Conservation (phyloP, 2,888 invertebrate species). For the Brachynemurus nebulosus region DNA sequence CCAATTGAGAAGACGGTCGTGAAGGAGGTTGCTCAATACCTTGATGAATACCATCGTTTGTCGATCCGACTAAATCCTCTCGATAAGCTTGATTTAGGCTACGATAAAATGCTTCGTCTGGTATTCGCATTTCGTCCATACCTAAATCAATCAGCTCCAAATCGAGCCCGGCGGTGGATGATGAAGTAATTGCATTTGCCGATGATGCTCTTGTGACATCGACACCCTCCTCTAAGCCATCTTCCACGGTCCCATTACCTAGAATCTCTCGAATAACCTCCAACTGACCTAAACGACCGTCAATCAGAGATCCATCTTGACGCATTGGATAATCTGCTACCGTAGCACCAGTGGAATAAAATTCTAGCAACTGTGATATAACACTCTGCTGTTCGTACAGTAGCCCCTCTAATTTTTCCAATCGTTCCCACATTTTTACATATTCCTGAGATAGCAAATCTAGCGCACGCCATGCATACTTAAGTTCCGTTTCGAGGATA, state of each 20-base stretch:
- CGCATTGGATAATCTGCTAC: conserved; percentile 22
- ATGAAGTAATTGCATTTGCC: conserved; percentile 24
- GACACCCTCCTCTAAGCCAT: conserved; percentile 51
- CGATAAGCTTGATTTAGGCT: conserved; percentile 79
- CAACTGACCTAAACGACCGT: conserved; percentile 31
- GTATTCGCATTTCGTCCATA: conserved; percentile 40
- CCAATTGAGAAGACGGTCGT: conserved; percentile 53
- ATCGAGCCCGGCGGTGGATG: conserved; percentile 24
- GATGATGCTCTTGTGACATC: conserved; percentile 35
- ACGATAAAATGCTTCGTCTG: conserved; percentile 77
- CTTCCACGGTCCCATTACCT: conserved; percentile 49
- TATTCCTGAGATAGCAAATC: conserved; percentile 85
- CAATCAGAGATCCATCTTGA: conserved; percentile 21
- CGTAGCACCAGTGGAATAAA: conserved; percentile 48
- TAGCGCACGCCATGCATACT: conserved; percentile 84
- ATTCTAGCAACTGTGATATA: conserved; percentile 72
- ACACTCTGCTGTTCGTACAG: conserved; percentile 83
- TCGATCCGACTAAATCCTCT: conserved; percentile 56
- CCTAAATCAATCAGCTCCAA: conserved; percentile 28
- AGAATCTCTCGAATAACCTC: conserved; percentile 52
- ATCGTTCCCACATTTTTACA: conserved; percentile 84
- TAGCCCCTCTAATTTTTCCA: conserved; percentile 76
- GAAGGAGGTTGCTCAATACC: conserved; percentile 34
- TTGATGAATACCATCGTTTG: neutral
- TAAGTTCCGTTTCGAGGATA: conserved; percentile 78